phyloP scores from a whole-genome alignment of 37 sponge, comb jelly and placozoan genomes.

The Cliona cf. orientalis region DNA sequence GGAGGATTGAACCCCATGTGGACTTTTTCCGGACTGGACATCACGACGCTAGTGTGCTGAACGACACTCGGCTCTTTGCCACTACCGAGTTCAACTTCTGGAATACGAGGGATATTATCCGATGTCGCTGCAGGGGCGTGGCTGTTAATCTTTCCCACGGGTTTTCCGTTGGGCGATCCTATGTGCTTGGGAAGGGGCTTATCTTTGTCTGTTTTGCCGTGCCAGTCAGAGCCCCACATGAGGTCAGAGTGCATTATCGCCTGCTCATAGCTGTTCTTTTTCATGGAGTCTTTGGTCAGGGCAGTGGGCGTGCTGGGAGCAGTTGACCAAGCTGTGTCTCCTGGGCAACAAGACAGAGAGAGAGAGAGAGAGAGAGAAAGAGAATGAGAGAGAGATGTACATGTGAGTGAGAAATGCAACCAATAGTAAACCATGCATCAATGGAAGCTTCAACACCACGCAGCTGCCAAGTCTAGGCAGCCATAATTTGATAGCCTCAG shows the following conservation, averaged over 20 bases:
- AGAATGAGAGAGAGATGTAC: neutral
- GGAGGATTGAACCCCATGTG: constrained; percentile 10
- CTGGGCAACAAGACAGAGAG: neutral
- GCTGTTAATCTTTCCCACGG: neutral
- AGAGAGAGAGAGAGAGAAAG: neutral
- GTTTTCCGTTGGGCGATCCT: neutral
- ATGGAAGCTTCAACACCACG: neutral
- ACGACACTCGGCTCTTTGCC: too few relatives aligned
- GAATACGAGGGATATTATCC: neutral
- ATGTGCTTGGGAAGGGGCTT: neutral
- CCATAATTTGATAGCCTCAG: too few relatives aligned
- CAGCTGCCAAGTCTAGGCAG: too few relatives aligned
- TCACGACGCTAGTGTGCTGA: neutral
- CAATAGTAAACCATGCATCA: neutral
- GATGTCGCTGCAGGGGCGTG: neutral
- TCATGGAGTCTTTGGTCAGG: too few relatives aligned
- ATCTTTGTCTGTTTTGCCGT: neutral
- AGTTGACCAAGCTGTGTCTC: constrained; percentile 49
- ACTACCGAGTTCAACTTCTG: neutral
- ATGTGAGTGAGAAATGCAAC: neutral
- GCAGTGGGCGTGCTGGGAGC: constrained; percentile 47
- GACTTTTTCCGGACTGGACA: neutral
- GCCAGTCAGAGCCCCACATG: constrained; percentile 10
- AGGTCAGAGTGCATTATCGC: constrained; percentile 13
- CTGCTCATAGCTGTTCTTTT: constrained; percentile 30